These are phyloP conservation scores for Catharus ustulatus DNA, from an alignment of 2,797 vertebrate genomes.

Conservation along the genomic window DNA sequence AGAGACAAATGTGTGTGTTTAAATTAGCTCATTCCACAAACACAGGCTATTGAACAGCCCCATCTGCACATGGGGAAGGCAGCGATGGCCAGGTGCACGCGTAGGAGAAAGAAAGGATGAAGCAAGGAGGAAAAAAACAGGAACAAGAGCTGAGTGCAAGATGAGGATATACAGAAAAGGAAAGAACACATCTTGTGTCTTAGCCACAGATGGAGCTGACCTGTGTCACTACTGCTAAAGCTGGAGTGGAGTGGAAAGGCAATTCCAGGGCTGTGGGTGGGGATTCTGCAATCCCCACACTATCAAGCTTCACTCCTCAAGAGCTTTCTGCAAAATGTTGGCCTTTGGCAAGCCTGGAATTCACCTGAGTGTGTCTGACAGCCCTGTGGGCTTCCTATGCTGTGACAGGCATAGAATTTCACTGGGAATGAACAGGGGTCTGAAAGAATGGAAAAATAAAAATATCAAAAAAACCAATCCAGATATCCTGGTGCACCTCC, in stretches of 20 bases:
- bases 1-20: neutral
- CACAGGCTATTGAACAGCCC: neutral
- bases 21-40: constrained; percentile 4
- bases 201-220: neutral
- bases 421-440: neutral
- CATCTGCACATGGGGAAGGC: neutral
- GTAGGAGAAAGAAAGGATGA: neutral
- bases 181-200: neutral
- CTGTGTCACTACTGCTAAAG: neutral
- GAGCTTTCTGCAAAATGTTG: neutral
- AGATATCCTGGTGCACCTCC: neutral
- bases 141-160: neutral
- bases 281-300: neutral
- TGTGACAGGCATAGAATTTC: neutral
- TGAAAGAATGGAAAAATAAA: neutral
- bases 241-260: neutral
- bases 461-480: accelerated
- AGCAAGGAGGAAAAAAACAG: neutral
- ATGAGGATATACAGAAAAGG: neutral
- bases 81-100: accelerated
- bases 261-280: neutral
- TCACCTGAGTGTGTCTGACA: neutral
- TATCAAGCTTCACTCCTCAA: neutral
- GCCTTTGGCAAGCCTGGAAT: neutral
- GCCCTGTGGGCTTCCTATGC: neutral